Evolutionary conservation across 2,888 invertebrate genomes (phyloP).

Genomic region (Ctena decussata): DNA sequence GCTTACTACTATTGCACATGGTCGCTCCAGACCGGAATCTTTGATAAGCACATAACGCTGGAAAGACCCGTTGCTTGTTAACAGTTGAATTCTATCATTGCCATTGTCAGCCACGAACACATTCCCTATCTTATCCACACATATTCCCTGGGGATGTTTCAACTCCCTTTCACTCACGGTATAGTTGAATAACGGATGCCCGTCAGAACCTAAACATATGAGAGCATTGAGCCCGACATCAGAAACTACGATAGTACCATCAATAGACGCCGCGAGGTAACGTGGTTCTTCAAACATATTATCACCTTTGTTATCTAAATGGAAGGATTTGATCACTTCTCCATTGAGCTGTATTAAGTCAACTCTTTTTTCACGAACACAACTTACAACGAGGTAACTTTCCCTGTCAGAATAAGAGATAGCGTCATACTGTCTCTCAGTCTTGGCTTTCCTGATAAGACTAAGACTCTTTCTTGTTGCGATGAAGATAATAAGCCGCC

Average conservation of each 20-base stretch:
- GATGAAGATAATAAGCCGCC: conserved; percentile 75
- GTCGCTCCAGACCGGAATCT: conserved; percentile 75
- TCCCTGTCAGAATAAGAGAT: conserved; percentile 69
- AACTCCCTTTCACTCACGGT: conserved; percentile 68
- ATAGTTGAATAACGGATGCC: conserved; percentile 71
- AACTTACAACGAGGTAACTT: conserved; percentile 72
- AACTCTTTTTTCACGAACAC: conserved; percentile 69
- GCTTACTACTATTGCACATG: conserved; percentile 79
- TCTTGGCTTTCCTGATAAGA: conserved; percentile 72
- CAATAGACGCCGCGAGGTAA: conserved; percentile 73
- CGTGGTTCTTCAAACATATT: conserved; percentile 73
- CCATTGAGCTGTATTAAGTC: conserved; percentile 76
- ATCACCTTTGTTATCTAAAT: conserved; percentile 56
- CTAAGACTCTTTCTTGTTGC: conserved; percentile 68
- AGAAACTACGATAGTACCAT: conserved; percentile 75
- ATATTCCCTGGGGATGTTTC: conserved; percentile 76
- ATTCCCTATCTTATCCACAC: conserved; percentile 79
- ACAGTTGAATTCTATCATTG: conserved; percentile 75
- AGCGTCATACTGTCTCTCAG: conserved; percentile 79
- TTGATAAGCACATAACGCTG: conserved; percentile 76
- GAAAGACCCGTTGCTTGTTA: conserved; percentile 76
- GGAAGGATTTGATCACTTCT: conserved; percentile 69
- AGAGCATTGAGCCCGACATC: conserved; percentile 72
- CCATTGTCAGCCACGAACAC: conserved; percentile 78
- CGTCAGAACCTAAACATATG: conserved; percentile 70